A percentile compares a stretch with the other conserved stretches of the same genome.
These are phyloP conservation scores for Seriola dumerili DNA, from an alignment of 2,113 vertebrate genomes.

Conservation along the genomic window DNA sequence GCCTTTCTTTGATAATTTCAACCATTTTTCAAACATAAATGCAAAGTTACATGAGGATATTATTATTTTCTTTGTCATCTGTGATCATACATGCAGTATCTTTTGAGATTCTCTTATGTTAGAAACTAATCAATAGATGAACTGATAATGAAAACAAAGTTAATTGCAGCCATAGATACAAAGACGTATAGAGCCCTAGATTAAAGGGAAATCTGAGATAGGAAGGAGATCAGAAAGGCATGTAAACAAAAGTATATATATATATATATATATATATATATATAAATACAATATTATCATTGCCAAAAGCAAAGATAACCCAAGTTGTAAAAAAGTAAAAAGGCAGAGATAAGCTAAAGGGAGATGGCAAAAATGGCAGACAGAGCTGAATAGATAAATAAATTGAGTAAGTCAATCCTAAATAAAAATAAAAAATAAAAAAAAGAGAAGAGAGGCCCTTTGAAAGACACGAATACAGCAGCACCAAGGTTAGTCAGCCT, in stretches of 20 bases:
- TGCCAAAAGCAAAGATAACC: background rate
- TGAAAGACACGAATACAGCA: constrained; percentile 25
- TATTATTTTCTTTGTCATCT: background rate
- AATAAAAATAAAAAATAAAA: background rate
- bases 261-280: no score
- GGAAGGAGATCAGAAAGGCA: background rate
- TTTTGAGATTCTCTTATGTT: background rate
- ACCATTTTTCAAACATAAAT: no score
- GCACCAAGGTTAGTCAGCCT: constrained; percentile 37
- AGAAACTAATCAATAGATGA: background rate
- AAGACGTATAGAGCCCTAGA: background rate
- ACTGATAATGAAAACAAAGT: background rate
- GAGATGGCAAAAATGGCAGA: background rate
- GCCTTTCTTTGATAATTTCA: no score
- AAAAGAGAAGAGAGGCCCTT: background rate
- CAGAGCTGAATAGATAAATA: background rate
- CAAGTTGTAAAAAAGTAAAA: background rate
- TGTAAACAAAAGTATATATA: background rate
- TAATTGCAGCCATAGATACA: background rate
- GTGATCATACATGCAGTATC: background rate
- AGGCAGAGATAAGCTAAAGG: background rate
- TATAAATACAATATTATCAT: background rate
- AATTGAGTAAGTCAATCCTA: background rate
- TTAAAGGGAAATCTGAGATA: background rate
- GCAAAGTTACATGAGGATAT: background rate